Conservation (phyloP, 1,140 invertebrate genomes). For the Lepidostoma basale region DNA sequence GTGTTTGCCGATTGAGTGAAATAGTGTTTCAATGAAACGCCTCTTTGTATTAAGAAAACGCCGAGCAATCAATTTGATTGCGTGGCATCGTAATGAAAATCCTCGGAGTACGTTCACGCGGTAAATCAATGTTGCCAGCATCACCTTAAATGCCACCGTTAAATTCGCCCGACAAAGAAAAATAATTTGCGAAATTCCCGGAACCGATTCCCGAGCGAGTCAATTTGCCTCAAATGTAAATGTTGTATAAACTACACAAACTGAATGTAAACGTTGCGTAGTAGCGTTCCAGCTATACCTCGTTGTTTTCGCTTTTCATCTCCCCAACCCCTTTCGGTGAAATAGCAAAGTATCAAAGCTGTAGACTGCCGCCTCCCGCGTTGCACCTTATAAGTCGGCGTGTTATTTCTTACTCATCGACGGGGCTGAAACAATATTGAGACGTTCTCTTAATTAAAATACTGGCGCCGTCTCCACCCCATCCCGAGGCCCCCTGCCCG, state of each 20-base stretch:
- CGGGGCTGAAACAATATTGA: constrained; percentile 46
- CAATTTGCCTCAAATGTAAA: constrained; percentile 7
- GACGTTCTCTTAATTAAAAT: constrained; percentile 47
- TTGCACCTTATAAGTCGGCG: constrained; percentile 40
- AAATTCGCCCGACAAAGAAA: constrained; percentile 12
- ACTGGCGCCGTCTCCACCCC: constrained; percentile 22
- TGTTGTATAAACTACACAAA: constrained; percentile 16
- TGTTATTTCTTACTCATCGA: constrained; percentile 46
- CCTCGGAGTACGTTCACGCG: background rate
- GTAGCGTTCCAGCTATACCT: background rate
- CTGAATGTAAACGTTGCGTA: background rate
- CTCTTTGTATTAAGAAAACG: too few species aligned
- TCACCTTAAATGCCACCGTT: background rate
- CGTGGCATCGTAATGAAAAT: too few species aligned
- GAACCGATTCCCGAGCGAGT: background rate
- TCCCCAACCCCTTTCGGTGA: background rate
- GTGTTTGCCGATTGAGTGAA: too few species aligned
- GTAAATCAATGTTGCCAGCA: background rate
- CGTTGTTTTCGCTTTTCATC: constrained; percentile 7
- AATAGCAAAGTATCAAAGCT: constrained; percentile 5
- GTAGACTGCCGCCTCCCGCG: constrained; percentile 9
- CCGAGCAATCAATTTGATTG: too few species aligned
- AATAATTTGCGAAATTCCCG: background rate
- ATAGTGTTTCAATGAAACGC: too few species aligned
- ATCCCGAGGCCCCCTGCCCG: background rate